phyloP scores from a whole-genome alignment of 2,113 vertebrate species.

The Callithrix jacchus region DNA sequence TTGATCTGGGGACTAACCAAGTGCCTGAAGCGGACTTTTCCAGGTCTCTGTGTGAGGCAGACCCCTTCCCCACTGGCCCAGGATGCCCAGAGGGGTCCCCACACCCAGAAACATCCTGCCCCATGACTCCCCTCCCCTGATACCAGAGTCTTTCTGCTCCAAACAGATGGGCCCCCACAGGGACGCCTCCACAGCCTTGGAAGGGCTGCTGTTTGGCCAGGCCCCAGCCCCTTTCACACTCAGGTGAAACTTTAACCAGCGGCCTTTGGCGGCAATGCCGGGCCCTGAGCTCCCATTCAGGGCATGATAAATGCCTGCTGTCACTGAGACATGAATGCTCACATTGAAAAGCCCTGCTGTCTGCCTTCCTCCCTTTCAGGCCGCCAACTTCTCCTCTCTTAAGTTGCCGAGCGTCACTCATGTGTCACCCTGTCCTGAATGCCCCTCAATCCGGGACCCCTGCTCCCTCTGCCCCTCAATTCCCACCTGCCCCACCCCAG shows the following conservation, averaged over 20 bases:
- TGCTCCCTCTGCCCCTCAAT: constrained; percentile 79
- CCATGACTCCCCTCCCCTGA: neutral
- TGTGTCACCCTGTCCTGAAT: constrained; percentile 84
- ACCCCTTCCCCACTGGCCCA: constrained; percentile 57
- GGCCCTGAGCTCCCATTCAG: constrained; percentile 84
- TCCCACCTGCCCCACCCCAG: constrained; percentile 77
- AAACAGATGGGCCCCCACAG: constrained; percentile 86
- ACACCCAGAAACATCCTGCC: constrained; percentile 52
- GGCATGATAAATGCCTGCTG: constrained; percentile 87
- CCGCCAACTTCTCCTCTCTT: constrained; percentile 77
- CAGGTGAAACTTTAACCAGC: constrained; percentile 98
- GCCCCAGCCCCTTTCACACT: constrained; percentile 82
- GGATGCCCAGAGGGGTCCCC: neutral
- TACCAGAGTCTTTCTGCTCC: constrained; percentile 76
- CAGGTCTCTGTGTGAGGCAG: neutral
- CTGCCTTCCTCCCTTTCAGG: constrained; percentile 79
- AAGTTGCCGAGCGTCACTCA: constrained; percentile 83
- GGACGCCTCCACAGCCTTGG: constrained; percentile 58
- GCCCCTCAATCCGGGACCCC: constrained; percentile 83
- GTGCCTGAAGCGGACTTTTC: neutral
- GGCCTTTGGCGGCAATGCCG: constrained; percentile 78
- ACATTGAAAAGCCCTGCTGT: constrained; percentile 88
- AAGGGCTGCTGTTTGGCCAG: constrained; percentile 79
- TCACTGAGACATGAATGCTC: constrained; percentile 87
- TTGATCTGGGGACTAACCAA: neutral